Evolutionary conservation across 2,113 vertebrate genomes (phyloP), one percentile per base, ranked within the genome.

Genomic region (Acanthochromis polyacanthus): DNA sequence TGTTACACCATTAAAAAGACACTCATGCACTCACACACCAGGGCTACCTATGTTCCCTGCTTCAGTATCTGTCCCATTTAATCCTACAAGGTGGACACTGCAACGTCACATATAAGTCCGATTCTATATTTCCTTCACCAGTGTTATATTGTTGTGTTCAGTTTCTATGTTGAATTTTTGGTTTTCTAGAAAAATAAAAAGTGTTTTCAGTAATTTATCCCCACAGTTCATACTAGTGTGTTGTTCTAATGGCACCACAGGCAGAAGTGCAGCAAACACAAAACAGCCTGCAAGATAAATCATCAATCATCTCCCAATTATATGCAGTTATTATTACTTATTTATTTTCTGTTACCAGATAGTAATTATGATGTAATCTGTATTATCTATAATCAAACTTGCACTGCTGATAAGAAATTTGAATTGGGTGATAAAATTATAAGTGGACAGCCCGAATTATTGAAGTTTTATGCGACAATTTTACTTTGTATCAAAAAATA

Each of bases 121-220:
- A 57, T 28, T 46, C 36, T 74, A 79, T 88, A 56, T 79, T 71
- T 51, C 40, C 53, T 80, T 82, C 82, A 80, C 78, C 85, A 51
- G 80, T 91, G 79, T 90, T 76, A 80, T 22, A 50, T 82, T 56
- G 43, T 81, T 52, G 43, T 86, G 69, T 80, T 88, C 32, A 0
- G 70, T 81, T 87, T 81, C 20, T 71, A 63, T 84, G 75, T 87
- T 75, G 57, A 55, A 20, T 70, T 71, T 48, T 73, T 62, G 16
- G 50, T 86, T 91, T 91, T 89, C 84, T 56, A 85, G 85, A 75
- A 87, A 85, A 91, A 84, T 79, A 89, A 89, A 92, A 90, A 76
- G 51, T 55, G 76, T 82, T 91, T 90, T 77, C 50, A 77, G 67
- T 79, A 81, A 83, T 46, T 81, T 70, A 62, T 53, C 25, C 11